Base-by-base conservation (phyloP, 2,797 vertebrate species). In the Cynodonichthys magdalenae region DNA sequence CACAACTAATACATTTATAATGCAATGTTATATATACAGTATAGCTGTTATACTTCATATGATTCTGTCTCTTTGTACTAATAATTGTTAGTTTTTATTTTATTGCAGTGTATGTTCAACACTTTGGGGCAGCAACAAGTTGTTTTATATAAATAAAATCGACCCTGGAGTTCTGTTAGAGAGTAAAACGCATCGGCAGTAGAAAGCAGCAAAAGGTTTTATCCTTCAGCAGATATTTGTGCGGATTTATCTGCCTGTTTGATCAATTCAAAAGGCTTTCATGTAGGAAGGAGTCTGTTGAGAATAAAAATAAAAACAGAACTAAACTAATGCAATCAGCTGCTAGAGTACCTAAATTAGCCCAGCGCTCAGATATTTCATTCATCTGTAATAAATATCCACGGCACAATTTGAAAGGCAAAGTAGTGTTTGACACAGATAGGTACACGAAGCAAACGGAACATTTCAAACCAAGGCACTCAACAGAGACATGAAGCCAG, bases 381-480 rank as follows among this genome's bases (percentile, higher is more conserved):
- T 68, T 53, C 52, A 53, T 41, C 59, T 24, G 62, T 71, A 60
- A 81, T 67, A 63, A 70, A 76, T 64, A 72, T 62, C 66, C 42
- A 41, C 57, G 31, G 78, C 46, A 19, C 11, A 46, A 77, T 69
- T 66, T 63, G 81, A 53, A 69, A 66, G 49, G 55, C 42, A 27
- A 45, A 64, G 15, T 47, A 14, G 44, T 50, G 51, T 69, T 60
- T 54, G 46, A 57, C 11, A 41, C 58, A 51, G 58, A 59, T 19
- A 55, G 53, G 53, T 54, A 15, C 53, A 41, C 1, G 24, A 24
- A 39, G 11, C 11, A 39, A 14, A 39, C 36, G 2, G 36, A 8
- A 34, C 31, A 34, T 34, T 34, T 34, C 7, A 48, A 31, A 71
- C 53, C 60, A 84, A 89, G 83, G 86, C 85, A 87, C 82, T 75